Base-by-base conservation (phyloP, 2,797 vertebrate genomes). In the Cygnus olor region DNA sequence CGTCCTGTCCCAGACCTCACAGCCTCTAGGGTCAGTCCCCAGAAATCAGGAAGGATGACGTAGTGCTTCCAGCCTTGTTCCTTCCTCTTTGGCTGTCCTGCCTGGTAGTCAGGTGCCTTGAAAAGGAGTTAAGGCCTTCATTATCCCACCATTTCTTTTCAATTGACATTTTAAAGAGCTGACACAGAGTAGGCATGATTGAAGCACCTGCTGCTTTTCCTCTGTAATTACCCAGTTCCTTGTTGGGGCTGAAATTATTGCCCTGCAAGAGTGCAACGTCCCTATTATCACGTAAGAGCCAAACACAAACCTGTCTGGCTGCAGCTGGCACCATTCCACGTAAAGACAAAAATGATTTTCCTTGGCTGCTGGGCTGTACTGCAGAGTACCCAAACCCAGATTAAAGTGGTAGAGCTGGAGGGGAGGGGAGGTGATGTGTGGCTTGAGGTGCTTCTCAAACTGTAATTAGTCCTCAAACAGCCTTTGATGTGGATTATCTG, bases 121-220 rank as follows among this genome's bases (percentile, higher is more conserved):
- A 91, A 89, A 82, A 57, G 3, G 54, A 90, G 40, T 47, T 36
- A 93, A 85, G 57, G 85, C 54, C 69, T 93, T 95, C 51, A 70
- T 96, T 94, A 94, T 94, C 78, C 88, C 40, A 49, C 93, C 47
- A 16, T 27, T 78, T 87, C 71, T 95, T 91, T 93, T 73, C 85
- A 93, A 25, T 81, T 81, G 89, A 60, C 88, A 58, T 94, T 95
- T 93, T 80, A 77, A 89, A 94, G 86, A 95, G 68, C 83, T 85
- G 88, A 85, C 85, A 66, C 64, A 87, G 54, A 81, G 36, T 20
- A 69, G 74, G 82, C 51, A 60, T 72, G 70, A 78, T 66, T 66
- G 90, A 95, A 88, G 82, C 0, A 7, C 82, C 79, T 64, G 65
- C 94, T 93, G 84, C 73, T 95, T 93, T 77, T 92, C 86, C 86